phyloP scores from a whole-genome alignment of 1,140 invertebrate species.

The Aradophagus sp. region DNA sequence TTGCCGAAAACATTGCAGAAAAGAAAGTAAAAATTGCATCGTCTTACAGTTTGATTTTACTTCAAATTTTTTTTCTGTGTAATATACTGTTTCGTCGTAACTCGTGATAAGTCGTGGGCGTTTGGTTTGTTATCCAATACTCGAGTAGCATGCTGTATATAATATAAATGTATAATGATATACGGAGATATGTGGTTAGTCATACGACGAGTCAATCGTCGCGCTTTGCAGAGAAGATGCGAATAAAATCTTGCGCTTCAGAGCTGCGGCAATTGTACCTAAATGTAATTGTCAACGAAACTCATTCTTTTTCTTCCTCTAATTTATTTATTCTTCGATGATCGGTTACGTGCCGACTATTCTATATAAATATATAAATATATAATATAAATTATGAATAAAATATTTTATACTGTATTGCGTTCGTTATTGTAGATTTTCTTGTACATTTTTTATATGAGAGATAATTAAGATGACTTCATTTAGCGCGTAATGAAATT shows the following conservation, averaged over 20 bases:
- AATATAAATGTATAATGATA: conserved; percentile 57
- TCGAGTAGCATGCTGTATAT: conserved; percentile 43
- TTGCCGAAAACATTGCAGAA: no score
- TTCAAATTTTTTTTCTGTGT: no score
- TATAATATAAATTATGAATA: conserved; percentile 60
- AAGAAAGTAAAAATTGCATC: no score
- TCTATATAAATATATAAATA: conserved; percentile 61
- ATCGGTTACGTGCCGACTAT: conserved; percentile 43
- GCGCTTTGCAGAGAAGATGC: conserved; percentile 45
- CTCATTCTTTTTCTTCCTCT: conserved; percentile 53
- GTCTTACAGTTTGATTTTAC: no score
- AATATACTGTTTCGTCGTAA: no score
- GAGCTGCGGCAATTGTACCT: conserved; percentile 56
- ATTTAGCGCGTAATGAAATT: conserved; percentile 58
- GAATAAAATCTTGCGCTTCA: conserved; percentile 44
- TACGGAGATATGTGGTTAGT: conserved; percentile 50
- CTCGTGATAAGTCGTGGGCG: no score
- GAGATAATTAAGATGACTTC: conserved; percentile 67
- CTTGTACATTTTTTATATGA: conserved; percentile 75
- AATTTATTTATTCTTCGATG: conserved; percentile 59
- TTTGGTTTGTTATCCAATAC: conserved; percentile 36
- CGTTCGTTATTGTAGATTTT: conserved; percentile 73
- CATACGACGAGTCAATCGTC: conserved; percentile 48
- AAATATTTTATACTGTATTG: conserved; percentile 66
- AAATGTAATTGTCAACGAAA: conserved; percentile 56